These are phyloP conservation scores for Drosophila pachea DNA, from an alignment of 1,140 invertebrate genomes.

Conservation along the genomic window DNA sequence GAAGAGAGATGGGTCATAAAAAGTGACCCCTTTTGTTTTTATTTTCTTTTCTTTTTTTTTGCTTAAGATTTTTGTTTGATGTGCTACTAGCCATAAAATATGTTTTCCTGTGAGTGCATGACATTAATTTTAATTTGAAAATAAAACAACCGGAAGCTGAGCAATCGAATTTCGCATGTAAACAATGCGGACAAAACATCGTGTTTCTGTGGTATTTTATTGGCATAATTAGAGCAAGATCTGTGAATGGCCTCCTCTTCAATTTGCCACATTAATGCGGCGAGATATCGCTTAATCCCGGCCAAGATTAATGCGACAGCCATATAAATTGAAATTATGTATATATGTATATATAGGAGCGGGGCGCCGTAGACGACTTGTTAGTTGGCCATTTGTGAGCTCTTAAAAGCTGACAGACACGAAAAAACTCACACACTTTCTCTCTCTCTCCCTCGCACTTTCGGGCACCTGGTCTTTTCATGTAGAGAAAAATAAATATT, in stretches of 20 bases:
- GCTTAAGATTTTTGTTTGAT: no score
- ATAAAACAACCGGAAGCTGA: slow-evolving; percentile 46
- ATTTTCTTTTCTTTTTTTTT: no score
- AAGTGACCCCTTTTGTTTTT: slow-evolving; percentile 4
- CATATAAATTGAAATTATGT: slow-evolving; percentile 17
- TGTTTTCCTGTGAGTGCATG: neutral
- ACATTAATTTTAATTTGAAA: slow-evolving; percentile 31
- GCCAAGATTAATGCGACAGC: slow-evolving; percentile 54
- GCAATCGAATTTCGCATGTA: slow-evolving; percentile 31
- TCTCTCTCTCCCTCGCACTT: neutral
- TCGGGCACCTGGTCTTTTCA: neutral
- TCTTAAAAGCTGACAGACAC: neutral
- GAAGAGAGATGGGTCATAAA: no score
- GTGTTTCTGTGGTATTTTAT: slow-evolving; percentile 24
- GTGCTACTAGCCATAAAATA: neutral
- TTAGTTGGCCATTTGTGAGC: slow-evolving; percentile 20
- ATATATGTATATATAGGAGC: neutral
- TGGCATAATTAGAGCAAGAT: slow-evolving; percentile 43
- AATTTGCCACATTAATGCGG: slow-evolving; percentile 46
- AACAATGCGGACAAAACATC: slow-evolving; percentile 30
- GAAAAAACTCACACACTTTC: slow-evolving; percentile 3
- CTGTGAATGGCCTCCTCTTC: slow-evolving; percentile 37
- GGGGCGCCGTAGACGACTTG: slow-evolving; percentile 34
- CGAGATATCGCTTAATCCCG: slow-evolving; percentile 46
- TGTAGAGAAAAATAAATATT: slow-evolving; percentile 38